These are phyloP conservation scores for Linurgus olivaceus DNA, from an alignment of 2,797 vertebrate species.

Conservation along the genomic window DNA sequence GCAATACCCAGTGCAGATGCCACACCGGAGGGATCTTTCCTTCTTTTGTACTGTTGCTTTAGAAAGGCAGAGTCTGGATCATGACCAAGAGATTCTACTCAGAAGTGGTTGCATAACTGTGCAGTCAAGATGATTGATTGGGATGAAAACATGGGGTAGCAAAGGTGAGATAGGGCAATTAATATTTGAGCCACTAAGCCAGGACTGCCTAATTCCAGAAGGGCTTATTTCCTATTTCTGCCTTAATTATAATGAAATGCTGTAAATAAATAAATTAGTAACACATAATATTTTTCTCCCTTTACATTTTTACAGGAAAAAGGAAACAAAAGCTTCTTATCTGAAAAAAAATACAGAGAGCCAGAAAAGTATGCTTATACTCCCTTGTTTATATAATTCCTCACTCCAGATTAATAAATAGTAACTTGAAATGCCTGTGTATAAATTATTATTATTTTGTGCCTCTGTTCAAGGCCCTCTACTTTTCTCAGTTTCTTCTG, in stretches of 20 bases:
- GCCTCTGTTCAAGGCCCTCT: neutral
- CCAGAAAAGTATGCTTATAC: neutral
- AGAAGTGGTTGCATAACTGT: neutral
- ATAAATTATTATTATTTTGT: neutral
- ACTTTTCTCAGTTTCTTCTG: neutral
- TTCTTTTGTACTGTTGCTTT: neutral
- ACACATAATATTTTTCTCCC: neutral
- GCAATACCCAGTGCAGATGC: neutral
- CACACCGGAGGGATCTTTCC: neutral
- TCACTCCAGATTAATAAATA: neutral
- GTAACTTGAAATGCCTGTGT: neutral
- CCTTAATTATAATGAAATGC: neutral
- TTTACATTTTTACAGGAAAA: neutral
- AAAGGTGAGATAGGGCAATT: neutral
- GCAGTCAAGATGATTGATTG: neutral
- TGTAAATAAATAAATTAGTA: neutral
- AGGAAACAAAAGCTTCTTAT: neutral
- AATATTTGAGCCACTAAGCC: neutral
- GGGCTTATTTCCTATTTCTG: neutral
- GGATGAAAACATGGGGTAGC: neutral
- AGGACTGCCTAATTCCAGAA: neutral
- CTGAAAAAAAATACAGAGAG: neutral
- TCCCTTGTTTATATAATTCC: neutral
- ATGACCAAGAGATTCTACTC: neutral
- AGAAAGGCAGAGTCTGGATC: neutral